Conservation (phyloP, 1,140 invertebrate species). For the Augochlora pura region DNA sequence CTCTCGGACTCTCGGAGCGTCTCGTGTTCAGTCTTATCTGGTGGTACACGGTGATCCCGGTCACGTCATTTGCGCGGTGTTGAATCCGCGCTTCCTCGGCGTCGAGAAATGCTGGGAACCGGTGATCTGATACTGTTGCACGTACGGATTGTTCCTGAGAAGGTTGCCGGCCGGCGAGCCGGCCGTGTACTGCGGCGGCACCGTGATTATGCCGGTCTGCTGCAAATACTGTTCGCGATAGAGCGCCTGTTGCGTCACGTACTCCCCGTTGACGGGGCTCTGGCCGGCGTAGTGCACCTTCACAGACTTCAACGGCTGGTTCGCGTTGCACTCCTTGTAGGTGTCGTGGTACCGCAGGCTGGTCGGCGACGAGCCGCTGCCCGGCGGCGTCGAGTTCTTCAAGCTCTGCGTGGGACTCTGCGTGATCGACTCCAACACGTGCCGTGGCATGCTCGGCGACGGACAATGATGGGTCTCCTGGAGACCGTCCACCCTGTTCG, state of each 20-base stretch:
- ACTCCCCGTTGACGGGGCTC: conserved; percentile 69
- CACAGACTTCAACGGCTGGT: conserved; percentile 48
- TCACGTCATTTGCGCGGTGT: conserved; percentile 78
- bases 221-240: conserved; percentile 75
- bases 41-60: conserved; percentile 66
- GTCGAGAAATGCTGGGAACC: conserved; percentile 65
- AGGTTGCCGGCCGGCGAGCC: conserved; percentile 65
- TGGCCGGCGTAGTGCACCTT: conserved; percentile 59
- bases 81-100: conserved; percentile 69
- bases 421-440: conserved; percentile 76
- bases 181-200: conserved; percentile 62
- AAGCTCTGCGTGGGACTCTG: conserved; percentile 76
- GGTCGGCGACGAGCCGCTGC: conserved; percentile 64
- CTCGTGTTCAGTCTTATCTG: conserved; percentile 75
- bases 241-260: conserved; percentile 66
- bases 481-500: conserved; percentile 75
- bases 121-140: conserved; percentile 74
- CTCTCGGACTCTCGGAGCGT: conserved; percentile 4
- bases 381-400: conserved; percentile 67
- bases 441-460: conserved; percentile 74
- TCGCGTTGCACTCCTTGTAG: conserved; percentile 64
- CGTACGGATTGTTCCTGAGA: conserved; percentile 72
- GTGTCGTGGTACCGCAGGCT: conserved; percentile 65
- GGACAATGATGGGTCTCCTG: conserved; percentile 67
- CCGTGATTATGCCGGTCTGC: conserved; percentile 71